Evolutionary conservation across 35 echinoderm and acorn worm species (phyloP).

Genomic region (Eucidaris tribuloides): DNA sequence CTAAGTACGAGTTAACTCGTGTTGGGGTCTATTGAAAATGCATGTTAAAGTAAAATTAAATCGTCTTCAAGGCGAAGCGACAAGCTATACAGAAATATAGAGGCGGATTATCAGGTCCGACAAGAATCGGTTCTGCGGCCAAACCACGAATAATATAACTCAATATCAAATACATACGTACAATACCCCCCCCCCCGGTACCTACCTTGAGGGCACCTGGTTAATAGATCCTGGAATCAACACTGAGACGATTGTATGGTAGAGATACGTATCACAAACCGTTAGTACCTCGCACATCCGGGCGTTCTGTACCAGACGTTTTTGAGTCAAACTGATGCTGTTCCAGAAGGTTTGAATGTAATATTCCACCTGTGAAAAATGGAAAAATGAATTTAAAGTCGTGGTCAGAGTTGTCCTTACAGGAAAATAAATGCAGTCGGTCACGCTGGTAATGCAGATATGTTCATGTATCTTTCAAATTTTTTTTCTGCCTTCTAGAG

Average conservation of each 20-base stretch:
- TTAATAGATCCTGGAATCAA: conserved; percentile 69
- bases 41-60: too few relatives aligned
- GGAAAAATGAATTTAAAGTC: background rate
- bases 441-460: background rate
- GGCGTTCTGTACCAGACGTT: conserved; percentile 7
- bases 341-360: conserved; percentile 60
- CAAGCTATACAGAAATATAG: too few relatives aligned
- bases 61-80: too few relatives aligned
- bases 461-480: background rate
- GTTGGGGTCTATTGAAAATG: too few relatives aligned
- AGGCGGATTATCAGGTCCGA: too few relatives aligned
- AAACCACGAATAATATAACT: too few relatives aligned
- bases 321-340: background rate
- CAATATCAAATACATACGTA: too few relatives aligned
- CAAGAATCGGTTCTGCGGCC: too few relatives aligned
- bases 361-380: conserved; percentile 35
- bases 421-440: background rate
- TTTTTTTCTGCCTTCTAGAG: background rate
- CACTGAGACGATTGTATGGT: conserved; percentile 63
- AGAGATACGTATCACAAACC: conserved; percentile 78
- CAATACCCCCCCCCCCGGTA: background rate
- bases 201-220: conserved; percentile 58
- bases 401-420: background rate
- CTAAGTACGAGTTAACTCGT: too few relatives aligned
- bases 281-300: conserved; percentile 40